Base-by-base conservation (phyloP, 2,113 vertebrate genomes). In the Serinus canaria region DNA sequence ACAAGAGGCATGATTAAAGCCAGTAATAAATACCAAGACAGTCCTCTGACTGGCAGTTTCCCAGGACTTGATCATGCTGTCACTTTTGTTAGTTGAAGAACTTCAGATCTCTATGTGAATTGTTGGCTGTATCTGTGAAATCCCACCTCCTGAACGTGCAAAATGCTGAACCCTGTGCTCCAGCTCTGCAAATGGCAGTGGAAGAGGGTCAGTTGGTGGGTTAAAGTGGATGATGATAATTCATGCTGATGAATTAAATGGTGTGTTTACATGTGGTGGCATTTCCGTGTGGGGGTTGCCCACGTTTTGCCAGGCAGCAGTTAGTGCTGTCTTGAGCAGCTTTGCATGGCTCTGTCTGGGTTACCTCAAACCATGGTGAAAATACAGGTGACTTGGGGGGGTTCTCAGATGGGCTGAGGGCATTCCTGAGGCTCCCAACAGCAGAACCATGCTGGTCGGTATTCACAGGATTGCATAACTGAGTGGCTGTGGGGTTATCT, bases 381-480 rank as follows among this genome's bases (percentile, higher is more conserved):
- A 84, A 35, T 63, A 52, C 9, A 7, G 72, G 68, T 75, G 37
- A 39, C 44, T 35, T 0, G 0, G 11, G 33, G 33, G 33, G 10
- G 4, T 21, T 87, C 63, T 72, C 58, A 47, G 41, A 2, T 3
- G 39, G 35, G 30, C 43, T 2, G 2, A 63, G 50, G 50, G 15
- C 37, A 53, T 68, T 92, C 37, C 62, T 3, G 5, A 37, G 28
- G 30, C 33, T 69, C 47, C 35, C 22, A n/a, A 3, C 60, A 59
- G 25, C 31, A 68, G 44, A 53, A 84, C 30, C 31, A 35, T 7
- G 14, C 15, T 56, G 23, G 52, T 27, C 18, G 11, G 39, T 15
- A 33, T 30, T 66, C 10, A 1, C 11, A 30, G 39, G 4, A 64
- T 83, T 67, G 60, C 37, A 4, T 67, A 27, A 39, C 33, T 53